phyloP scores from a whole-genome alignment of 2,888 invertebrate genomes.

The Drosophila quasianomalipes region DNA sequence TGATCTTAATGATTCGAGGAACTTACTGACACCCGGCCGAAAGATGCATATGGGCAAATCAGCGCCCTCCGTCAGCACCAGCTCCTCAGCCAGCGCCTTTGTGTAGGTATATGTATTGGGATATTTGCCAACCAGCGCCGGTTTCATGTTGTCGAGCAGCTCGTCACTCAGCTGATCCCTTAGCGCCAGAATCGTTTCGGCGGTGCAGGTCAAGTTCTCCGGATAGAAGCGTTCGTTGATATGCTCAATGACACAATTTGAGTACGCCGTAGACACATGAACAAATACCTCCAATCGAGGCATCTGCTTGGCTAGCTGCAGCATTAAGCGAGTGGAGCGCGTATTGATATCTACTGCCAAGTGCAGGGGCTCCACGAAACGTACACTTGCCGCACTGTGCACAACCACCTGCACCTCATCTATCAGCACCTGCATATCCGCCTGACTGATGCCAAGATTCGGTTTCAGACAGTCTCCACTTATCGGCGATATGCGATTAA shows the following conservation, averaged over 20 bases:
- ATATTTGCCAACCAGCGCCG: slow-evolving; percentile 71
- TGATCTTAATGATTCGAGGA: not conserved
- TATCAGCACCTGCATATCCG: slow-evolving; percentile 79
- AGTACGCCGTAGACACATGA: slow-evolving; percentile 90
- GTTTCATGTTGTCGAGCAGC: slow-evolving; percentile 80
- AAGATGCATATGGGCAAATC: slow-evolving; percentile 89
- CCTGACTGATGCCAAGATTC: slow-evolving; percentile 83
- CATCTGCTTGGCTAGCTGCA: slow-evolving; percentile 88
- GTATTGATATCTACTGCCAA: slow-evolving; percentile 90
- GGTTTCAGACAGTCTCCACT: slow-evolving; percentile 84
- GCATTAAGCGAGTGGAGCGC: slow-evolving; percentile 88
- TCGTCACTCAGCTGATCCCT: slow-evolving; percentile 82
- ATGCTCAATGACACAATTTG: slow-evolving; percentile 87
- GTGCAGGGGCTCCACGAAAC: slow-evolving; percentile 90
- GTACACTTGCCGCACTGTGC: slow-evolving; percentile 96
- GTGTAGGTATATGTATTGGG: slow-evolving; percentile 92
- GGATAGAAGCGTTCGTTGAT: slow-evolving; percentile 85
- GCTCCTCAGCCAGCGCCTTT: slow-evolving; percentile 89
- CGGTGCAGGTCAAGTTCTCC: slow-evolving; percentile 77
- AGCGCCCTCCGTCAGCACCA: slow-evolving; percentile 87
- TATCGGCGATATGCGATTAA: slow-evolving; percentile 82
- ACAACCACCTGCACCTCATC: slow-evolving; percentile 88
- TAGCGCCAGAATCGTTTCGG: slow-evolving; percentile 81
- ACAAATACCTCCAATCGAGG: slow-evolving; percentile 86
- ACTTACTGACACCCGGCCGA: slow-evolving; percentile 89